phyloP scores from a whole-genome alignment of 1,140 invertebrate species.

The Euglossa dilemma region DNA sequence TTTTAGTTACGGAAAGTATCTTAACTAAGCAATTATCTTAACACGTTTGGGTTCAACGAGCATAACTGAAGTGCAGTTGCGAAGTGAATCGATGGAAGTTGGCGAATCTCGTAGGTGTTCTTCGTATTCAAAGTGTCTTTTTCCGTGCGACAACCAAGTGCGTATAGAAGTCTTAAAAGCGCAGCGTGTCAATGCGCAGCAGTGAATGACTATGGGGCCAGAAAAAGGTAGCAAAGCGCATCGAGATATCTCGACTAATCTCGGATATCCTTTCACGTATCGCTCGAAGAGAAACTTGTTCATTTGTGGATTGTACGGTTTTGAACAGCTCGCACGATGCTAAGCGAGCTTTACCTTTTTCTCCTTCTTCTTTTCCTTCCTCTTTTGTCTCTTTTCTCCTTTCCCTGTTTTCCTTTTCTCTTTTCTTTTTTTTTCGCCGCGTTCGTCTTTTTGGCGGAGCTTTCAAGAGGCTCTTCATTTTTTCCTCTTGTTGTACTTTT shows the following conservation, averaged over 20 bases:
- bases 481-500: conserved; percentile 15
- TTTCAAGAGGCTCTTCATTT: conserved; percentile 5
- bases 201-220: neutral
- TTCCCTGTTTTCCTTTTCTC: too few relatives aligned
- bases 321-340: neutral
- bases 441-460: neutral
- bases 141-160: neutral
- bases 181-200: neutral
- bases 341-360: neutral
- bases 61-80: neutral
- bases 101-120: neutral
- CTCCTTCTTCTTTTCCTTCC: neutral
- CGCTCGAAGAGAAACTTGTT: neutral
- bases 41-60: neutral
- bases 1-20: too few relatives aligned
- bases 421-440: neutral
- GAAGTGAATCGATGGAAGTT: neutral
- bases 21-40: too few relatives aligned
- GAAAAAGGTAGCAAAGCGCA: neutral
- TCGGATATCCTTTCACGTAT: neutral
- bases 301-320: neutral
- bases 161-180: neutral
- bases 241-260: neutral
- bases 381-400: neutral
- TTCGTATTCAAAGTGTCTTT: neutral